These are phyloP conservation scores for Monodelphis domestica DNA, from an alignment of 2,797 vertebrate species.

Conservation along the genomic window DNA sequence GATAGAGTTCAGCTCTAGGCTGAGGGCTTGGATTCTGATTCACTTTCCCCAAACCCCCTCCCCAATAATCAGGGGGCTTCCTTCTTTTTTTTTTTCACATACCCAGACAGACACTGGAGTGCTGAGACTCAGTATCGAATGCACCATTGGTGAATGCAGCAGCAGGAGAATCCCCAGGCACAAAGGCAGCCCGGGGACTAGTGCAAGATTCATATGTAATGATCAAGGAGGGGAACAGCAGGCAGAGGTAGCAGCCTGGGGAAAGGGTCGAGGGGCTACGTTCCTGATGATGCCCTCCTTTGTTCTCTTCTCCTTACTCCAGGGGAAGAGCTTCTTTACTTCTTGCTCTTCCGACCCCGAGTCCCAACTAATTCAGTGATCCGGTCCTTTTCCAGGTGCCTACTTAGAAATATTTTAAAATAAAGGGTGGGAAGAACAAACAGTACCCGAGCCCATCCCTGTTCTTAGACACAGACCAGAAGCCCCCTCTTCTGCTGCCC, in stretches of 20 bases:
- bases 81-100: not conserved
- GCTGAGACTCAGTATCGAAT: not conserved
- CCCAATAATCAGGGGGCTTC: not conserved
- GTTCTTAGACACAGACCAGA: not conserved
- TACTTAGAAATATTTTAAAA: not conserved
- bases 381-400: not conserved
- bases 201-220: conserved; percentile 46
- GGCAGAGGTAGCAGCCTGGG: not conserved
- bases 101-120: not conserved
- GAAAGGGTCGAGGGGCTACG: not conserved
- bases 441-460: not conserved
- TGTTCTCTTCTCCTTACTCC: not conserved
- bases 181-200: conserved; percentile 11
- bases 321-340: not conserved
- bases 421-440: not conserved
- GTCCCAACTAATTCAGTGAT: not conserved
- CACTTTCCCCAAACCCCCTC: not conserved
- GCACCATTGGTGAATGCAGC: conserved; percentile 26
- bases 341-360: no score
- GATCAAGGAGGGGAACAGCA: not conserved
- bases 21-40: not conserved
- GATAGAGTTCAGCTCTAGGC: not conserved
- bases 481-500: not conserved
- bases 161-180: conserved; percentile 10
- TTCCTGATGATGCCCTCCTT: conserved; percentile 6